These are phyloP conservation scores for Orbicella faveolata DNA, from an alignment of 64 coral and sea anemone species.

Conservation along the genomic window DNA sequence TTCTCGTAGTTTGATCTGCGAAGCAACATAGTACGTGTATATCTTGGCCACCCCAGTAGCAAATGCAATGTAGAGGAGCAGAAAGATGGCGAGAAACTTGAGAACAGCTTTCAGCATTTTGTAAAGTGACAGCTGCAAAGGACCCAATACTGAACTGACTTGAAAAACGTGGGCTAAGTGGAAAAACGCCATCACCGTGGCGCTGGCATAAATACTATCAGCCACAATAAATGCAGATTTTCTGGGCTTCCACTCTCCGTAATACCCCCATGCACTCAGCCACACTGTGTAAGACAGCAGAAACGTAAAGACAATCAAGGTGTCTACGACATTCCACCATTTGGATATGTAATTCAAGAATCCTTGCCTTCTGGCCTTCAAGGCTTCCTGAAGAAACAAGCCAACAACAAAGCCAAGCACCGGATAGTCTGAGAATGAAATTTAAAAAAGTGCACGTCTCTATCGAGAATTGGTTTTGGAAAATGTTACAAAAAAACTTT, in stretches of 20 bases:
- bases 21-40: slow-evolving; percentile 44
- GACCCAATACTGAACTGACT: slow-evolving; percentile 43
- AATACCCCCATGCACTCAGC: neutral
- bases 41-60: slow-evolving; percentile 2
- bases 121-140: slow-evolving; percentile 32
- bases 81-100: slow-evolving; percentile 41
- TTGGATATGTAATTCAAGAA: slow-evolving; percentile 1
- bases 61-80: slow-evolving; percentile 20
- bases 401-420: neutral
- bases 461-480: too few species aligned
- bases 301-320: neutral
- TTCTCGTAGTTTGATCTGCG: neutral
- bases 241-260: neutral
- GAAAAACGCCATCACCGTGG: neutral
- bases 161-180: slow-evolving; percentile 19
- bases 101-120: slow-evolving; percentile 36
- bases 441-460: neutral
- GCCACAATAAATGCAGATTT: neutral
- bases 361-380: neutral
- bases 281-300: neutral
- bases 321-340: slow-evolving; percentile 18
- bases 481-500: too few species aligned
- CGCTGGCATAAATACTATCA: neutral
- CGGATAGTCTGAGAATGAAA: neutral
- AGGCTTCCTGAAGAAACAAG: neutral